phyloP scores from a whole-genome alignment of 2,888 invertebrate species.

The Polydrusus pterygomalis region DNA sequence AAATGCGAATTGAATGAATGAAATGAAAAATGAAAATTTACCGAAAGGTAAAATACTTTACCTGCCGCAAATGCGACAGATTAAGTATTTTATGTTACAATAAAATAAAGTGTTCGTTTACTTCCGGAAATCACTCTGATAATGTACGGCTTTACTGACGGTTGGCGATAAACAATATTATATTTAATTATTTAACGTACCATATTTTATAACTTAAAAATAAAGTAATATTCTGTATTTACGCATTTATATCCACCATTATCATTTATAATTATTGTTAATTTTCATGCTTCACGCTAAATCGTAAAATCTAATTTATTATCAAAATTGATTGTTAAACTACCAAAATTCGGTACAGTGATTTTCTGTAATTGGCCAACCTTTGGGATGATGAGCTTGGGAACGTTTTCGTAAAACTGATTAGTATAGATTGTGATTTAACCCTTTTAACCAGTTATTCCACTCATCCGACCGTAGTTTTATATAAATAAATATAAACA shows the following conservation, averaged over 20 bases:
- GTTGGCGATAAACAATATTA: too few relatives aligned
- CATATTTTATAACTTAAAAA: too few relatives aligned
- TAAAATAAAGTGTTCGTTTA: too few relatives aligned
- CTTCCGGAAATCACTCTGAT: too few relatives aligned
- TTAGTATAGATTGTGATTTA: conserved; percentile 7
- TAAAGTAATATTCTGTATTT: not conserved
- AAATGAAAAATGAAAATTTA: too few relatives aligned
- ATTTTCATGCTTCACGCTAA: not conserved
- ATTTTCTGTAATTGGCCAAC: conserved; percentile 7
- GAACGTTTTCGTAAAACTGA: not conserved
- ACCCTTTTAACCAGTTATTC: not conserved
- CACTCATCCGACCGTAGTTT: not conserved
- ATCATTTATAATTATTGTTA: not conserved
- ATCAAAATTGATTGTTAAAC: conserved; percentile 10
- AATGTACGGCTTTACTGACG: too few relatives aligned
- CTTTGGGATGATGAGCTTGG: not conserved
- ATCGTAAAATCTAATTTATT: not conserved
- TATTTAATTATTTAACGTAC: too few relatives aligned
- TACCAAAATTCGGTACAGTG: not conserved
- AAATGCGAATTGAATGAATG: too few relatives aligned
- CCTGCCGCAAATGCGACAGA: too few relatives aligned
- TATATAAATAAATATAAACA: too few relatives aligned
- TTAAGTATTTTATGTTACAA: too few relatives aligned
- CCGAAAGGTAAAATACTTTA: too few relatives aligned
- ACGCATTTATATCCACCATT: not conserved